Evolutionary conservation across 2,113 vertebrate species (phyloP), one percentile per base, ranked within the genome.

Genomic region (Cephalopterus ornatus): DNA sequence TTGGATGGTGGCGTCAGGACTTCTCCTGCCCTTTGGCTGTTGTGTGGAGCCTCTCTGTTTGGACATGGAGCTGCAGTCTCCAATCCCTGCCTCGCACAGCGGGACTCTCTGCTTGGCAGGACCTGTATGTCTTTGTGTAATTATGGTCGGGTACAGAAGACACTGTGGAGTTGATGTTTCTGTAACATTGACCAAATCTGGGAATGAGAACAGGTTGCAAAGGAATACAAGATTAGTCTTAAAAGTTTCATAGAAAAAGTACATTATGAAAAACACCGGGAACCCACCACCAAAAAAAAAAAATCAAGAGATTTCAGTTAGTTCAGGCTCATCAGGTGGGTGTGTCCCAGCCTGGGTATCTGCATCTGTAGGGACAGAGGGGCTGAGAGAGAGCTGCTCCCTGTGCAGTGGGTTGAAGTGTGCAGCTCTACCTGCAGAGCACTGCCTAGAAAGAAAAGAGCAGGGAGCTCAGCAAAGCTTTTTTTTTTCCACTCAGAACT

Each of bases 111-210:
- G 35, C 47, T 44, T 39, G 41, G 47, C 46, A 47, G 66, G 42
- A 56, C 30, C 47, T 0, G 1, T 47, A 6, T 0, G 2, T 32
- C 32, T 56, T 58, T 14, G 22, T 0, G 6, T 59, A 9, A 35
- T 55, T 23, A 39, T 33, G 35, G 27, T 16, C 0, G 1, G 35
- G 22, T 12, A 10, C 46, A 28, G 49, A n/a, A 33, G 26, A 21
- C 23, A 0, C n/a, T 23, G 24, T 32, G 55, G 30, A 74, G 14
- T 21, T 70, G 66, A 20, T 26, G 30, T 30, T 30, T 39, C 42
- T 59, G 35, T 21, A 44, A 59, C 15, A 6, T 4, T 3, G 28
- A 26, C 18, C 0, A 8, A 46, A 23, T 53, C 44, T 39, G 47
- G 50, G 41, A 42, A 32, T 27, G 30, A 18, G 16, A 44, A 32